Base-by-base conservation (phyloP, 2,797 vertebrate species). In the Sebastes trivittatus region DNA sequence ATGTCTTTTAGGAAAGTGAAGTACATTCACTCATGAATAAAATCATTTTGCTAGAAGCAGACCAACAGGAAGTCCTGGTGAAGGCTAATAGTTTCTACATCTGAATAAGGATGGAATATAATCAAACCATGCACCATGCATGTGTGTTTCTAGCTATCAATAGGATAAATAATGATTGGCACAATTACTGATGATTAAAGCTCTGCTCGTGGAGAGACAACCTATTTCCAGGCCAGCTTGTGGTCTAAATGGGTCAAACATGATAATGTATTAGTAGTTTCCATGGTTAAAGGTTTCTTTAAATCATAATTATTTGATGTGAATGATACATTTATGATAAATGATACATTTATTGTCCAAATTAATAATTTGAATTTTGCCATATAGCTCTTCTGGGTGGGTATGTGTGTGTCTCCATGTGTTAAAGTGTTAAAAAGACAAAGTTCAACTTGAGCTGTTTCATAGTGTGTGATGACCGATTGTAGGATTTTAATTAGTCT, bases 81-180 rank as follows among this genome's bases (percentile, higher is more conserved):
- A 78, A 85, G 87, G 80, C 86, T 88, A 88, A 86, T 80, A 58
- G 82, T 54, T 69, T 88, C 78, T 69, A 76, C 14, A 80, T 74
- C 75, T 70, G 69, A 80, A 66, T 29, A 77, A 82, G 49, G 49
- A 72, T 60, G 72, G 16, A 49, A 49, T 34, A 16, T n/a, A 49
- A 71, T 67, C 11, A 64, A 78, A 68, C 36, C 20, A 30, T 23
- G 27, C 4, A 11, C 23, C 4, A 7, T 14, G 58, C 14, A 20
- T 58, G 59, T 58, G 59, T 54, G 34, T 65, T 18, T 46, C 59
- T 2, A 36, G 4, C 16, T 7, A 36, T 64, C 38, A 79, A 46
- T 65, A 36, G 23, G 2, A n/a, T 71, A 36, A 65, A 75, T 70
- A 55, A 71, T 69, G 60, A 82, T 30, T 69, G 75, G 42, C 38